These are phyloP conservation scores for Sebastes minor DNA, from an alignment of 2,797 vertebrate species.

Conservation along the genomic window DNA sequence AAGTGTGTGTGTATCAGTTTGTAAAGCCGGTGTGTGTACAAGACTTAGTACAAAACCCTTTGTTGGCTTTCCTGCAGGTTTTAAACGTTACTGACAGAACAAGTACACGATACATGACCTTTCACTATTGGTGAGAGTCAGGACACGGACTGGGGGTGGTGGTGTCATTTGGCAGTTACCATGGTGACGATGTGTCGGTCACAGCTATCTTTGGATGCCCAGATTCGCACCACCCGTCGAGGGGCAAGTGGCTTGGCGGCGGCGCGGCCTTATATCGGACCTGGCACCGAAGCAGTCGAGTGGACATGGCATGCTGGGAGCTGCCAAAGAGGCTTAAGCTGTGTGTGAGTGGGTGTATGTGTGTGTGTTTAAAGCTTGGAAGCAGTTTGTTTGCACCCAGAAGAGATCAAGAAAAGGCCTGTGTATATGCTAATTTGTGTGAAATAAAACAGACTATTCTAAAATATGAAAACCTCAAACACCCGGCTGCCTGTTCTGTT, in stretches of 20 bases:
- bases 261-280: conserved; percentile 23
- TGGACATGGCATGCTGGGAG: conserved; percentile 34
- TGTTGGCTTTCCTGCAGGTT: conserved; percentile 16
- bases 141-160: neutral
- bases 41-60: neutral
- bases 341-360: conserved; percentile 12
- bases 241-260: conserved; percentile 54
- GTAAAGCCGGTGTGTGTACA: neutral
- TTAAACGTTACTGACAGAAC: conserved; percentile 55
- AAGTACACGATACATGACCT: conserved; percentile 59
- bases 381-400: neutral
- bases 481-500: neutral
- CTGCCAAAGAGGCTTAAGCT: conserved; percentile 60
- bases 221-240: conserved; percentile 40
- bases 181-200: conserved; percentile 42
- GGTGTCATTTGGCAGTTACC: conserved; percentile 62
- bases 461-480: conserved; percentile 32
- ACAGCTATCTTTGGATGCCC: conserved; percentile 50
- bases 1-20: neutral
- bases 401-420: conserved; percentile 25
- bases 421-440: neutral
- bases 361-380: conserved; percentile 15
- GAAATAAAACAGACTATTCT: conserved; percentile 25
- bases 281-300: conserved; percentile 27
- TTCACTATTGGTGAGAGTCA: conserved; percentile 35